Evolutionary conservation across 1,140 invertebrate genomes (phyloP), one percentile per base, ranked within the genome.

Genomic region (Glossosoma conforme): DNA sequence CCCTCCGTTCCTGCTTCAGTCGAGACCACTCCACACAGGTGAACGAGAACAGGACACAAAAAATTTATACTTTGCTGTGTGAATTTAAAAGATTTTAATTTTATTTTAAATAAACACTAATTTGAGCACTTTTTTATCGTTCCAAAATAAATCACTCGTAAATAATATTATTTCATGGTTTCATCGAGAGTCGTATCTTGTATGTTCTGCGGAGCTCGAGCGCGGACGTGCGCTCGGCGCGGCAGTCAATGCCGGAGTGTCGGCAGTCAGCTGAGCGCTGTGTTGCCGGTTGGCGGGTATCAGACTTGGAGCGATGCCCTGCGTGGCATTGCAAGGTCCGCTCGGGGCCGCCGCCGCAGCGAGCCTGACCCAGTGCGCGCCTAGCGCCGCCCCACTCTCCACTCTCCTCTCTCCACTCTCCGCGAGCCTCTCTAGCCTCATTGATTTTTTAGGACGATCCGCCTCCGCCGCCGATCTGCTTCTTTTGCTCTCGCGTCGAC

Each of bases 281-380:
- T 49, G 57, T 61, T 60, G 62, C 62, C 47, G 66, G 68, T 66
- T 60, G 61, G 65, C 63, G 70, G 64, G 68, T 68, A 70, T 60
- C 60, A 65, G 58, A 62, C 60, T 63, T 60, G 33, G 67, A 68
- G 73, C 68, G 70, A 70, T 49, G 67, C 68, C 66, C 66, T 44
- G 36, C 19, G 68, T 68, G 70, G 74, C 71, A 74, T 73, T 73
- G 70, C 70, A 74, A 73, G 70, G 70, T 74, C 69, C 71, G 70
- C 66, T 62, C 65, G 66, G 67, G 66, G 35, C 44, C 52, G 56
- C 53, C 21, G 10, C 24, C 20, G 11, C 13, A 8, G 19, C 24
- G 58, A 58, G 54, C 30, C 54, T 32, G 21, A 37, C 51, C 47
- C 53, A 32, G 15, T 24, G 44, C 43, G 33, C 41, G 42, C 10